Evolutionary conservation across 2,797 vertebrate genomes (phyloP), one percentile per base, ranked within the genome.

Genomic region (Pelodytes ibericus): DNA sequence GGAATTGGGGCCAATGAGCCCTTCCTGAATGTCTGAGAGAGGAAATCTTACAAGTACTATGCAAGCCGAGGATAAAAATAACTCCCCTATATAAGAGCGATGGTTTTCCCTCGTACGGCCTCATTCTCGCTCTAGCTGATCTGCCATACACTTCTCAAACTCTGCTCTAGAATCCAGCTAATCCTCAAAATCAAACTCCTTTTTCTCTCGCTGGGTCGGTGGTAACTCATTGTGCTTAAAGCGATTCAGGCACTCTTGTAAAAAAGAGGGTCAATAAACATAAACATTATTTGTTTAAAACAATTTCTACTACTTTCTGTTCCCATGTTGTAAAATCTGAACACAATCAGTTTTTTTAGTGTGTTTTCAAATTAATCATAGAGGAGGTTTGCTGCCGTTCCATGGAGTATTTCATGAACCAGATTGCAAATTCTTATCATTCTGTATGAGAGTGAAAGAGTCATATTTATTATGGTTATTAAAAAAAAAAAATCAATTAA

Each of bases 1-100:
- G 96, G 95, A 97, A 97, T 93, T 88, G 83, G 89, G 91, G 94
- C 94, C 94, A 93, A 94, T 92, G 86, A 85, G 89, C 72, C 93
- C 91, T 99, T 99, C 97, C 97, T 97, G 96, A 94, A 89, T 88
- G 84, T 87, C 87, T 85, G 84, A 80, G 91, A 94, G 94, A 96
- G 96, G 95, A 95, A 96, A 92, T 91, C 79, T 89, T 88, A 91
- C 93, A 94, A 95, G 94, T 93, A 93, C 93, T 93, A 89, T 87
- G 94, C 70, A 62, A 73, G 70, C 63, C 20, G 76, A 69, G 76
- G 70, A 68, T 78, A 79, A 73, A 79, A 79, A 79, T 79, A 79
- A 79, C 76, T 73, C 70, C 57, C 70, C 76, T 79, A 79, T 79
- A 79, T 79, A 79, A 79, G 76, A 73, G 63, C 63, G 33, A 60